phyloP scores from a whole-genome alignment of 1,140 invertebrate species.

The Cecropterus lyciades region DNA sequence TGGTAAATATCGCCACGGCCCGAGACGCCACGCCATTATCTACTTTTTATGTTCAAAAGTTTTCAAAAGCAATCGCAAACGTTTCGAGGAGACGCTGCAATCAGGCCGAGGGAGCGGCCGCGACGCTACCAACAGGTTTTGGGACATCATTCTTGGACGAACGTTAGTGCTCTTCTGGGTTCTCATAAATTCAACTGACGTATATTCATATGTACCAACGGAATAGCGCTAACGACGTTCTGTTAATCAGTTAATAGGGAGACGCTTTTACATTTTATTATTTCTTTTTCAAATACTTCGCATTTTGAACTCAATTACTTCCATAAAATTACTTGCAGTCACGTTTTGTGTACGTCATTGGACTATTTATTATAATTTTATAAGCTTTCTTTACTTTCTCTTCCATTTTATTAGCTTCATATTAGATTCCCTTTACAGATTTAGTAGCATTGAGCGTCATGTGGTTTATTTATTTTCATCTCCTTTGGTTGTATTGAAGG shows the following conservation, averaged over 20 bases:
- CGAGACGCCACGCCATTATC: constrained; percentile 84
- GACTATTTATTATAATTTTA: constrained; percentile 45
- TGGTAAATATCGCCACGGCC: constrained; percentile 92
- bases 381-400: constrained; percentile 53
- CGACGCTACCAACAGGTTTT: constrained; percentile 76
- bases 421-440: constrained; percentile 50
- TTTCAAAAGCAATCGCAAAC: constrained; percentile 78
- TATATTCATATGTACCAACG: background rate
- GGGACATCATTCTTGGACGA: constrained; percentile 68
- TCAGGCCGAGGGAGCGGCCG: constrained; percentile 82
- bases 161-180: constrained; percentile 47
- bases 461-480: constrained; percentile 69
- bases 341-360: constrained; percentile 45
- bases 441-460: constrained; percentile 66
- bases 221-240: constrained; percentile 53
- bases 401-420: constrained; percentile 56
- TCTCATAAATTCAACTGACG: background rate
- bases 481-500: constrained; percentile 82
- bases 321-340: background rate
- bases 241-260: constrained; percentile 49
- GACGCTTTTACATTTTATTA: constrained; percentile 60
- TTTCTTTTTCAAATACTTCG: constrained; percentile 41
- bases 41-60: constrained; percentile 69
- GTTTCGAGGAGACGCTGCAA: constrained; percentile 82
- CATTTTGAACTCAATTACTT: constrained; percentile 48